Percentiles rank a stretch among this genome's conserved stretches.
phyloP scores from a whole-genome alignment of 37 sponge, comb jelly and placozoan species.

The Halisarca cf. caerulea region DNA sequence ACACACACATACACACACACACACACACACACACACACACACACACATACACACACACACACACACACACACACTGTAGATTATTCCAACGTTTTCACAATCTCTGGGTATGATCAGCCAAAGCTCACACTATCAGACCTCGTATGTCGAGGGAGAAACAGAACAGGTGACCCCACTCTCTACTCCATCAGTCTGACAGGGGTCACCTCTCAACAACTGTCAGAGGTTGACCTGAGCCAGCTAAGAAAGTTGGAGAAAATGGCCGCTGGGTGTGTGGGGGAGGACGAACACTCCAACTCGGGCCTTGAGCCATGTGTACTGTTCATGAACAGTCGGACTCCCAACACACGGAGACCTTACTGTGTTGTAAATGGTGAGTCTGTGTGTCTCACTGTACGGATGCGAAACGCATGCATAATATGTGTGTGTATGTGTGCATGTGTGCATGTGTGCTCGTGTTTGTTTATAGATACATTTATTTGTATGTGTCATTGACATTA shows the following conservation, averaged over 20 bases:
- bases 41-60: too few relatives aligned
- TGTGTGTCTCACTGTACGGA: too few relatives aligned
- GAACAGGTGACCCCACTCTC: not conserved
- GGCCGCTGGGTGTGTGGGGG: not conserved
- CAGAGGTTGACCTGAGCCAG: not conserved
- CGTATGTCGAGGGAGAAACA: not conserved
- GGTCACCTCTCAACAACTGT: too few relatives aligned
- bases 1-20: too few relatives aligned
- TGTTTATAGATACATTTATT: too few relatives aligned
- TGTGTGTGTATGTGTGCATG: too few relatives aligned
- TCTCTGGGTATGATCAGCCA: too few relatives aligned
- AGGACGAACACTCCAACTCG: not conserved
- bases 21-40: too few relatives aligned
- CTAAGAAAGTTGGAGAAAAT: not conserved
- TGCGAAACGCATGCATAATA: not conserved
- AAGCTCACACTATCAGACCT: not conserved
- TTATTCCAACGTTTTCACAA: too few relatives aligned
- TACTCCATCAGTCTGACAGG: not conserved
- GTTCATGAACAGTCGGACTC: slow-evolving; percentile 36
- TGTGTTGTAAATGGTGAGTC: slow-evolving; percentile 44
- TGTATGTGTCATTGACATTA: too few relatives aligned
- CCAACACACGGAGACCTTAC: slow-evolving; percentile 46
- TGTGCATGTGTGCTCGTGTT: too few relatives aligned
- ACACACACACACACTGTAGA: too few relatives aligned
- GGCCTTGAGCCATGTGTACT: slow-evolving; percentile 33